Percentiles rank a stretch among this genome's conserved stretches.
These are phyloP conservation scores for Drosophila rellima DNA, from an alignment of 2,888 invertebrate species.

Conservation along the genomic window DNA sequence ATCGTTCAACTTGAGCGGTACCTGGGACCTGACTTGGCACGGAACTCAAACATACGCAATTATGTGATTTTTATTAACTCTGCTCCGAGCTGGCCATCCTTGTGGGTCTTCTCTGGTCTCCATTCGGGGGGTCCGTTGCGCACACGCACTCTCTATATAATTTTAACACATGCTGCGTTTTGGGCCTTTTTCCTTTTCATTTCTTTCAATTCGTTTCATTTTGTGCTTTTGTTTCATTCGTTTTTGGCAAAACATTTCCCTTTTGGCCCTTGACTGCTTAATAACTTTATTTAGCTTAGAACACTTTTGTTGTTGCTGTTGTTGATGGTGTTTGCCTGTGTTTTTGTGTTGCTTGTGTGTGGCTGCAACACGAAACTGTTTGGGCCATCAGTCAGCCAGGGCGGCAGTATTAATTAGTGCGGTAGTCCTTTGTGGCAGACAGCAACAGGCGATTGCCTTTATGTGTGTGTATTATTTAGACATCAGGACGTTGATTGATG, in stretches of 20 bases:
- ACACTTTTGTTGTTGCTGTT: constrained; percentile 35
- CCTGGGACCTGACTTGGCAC: constrained; percentile 15
- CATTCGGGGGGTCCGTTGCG: constrained; percentile 76
- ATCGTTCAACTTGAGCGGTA: constrained; percentile 18
- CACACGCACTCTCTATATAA: constrained; percentile 81
- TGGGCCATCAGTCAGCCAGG: constrained; percentile 49
- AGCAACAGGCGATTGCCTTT: constrained; percentile 29
- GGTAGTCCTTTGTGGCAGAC: constrained; percentile 76
- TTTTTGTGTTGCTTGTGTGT: constrained; percentile 35
- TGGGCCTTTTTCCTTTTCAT: constrained; percentile 36
- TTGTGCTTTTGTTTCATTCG: constrained; percentile 4
- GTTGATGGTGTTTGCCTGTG: background rate
- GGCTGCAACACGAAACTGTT: constrained; percentile 47
- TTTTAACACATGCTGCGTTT: constrained; percentile 80
- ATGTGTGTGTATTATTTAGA: constrained; percentile 69
- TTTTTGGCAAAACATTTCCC: constrained; percentile 75
- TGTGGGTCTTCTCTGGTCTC: constrained; percentile 56
- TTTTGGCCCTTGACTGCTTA: constrained; percentile 57
- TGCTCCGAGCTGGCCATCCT: constrained; percentile 38
- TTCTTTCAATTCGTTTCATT: constrained; percentile 39
- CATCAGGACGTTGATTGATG: constrained; percentile 78
- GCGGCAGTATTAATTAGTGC: constrained; percentile 77
- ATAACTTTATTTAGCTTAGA: constrained; percentile 80
- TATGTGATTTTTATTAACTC: constrained; percentile 81
- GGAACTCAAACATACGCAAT: constrained; percentile 71